A percentile compares a stretch with the other conserved stretches of the same genome.
Conservation (phyloP, 1,140 invertebrate genomes). For the Drosophila busckii region DNA sequence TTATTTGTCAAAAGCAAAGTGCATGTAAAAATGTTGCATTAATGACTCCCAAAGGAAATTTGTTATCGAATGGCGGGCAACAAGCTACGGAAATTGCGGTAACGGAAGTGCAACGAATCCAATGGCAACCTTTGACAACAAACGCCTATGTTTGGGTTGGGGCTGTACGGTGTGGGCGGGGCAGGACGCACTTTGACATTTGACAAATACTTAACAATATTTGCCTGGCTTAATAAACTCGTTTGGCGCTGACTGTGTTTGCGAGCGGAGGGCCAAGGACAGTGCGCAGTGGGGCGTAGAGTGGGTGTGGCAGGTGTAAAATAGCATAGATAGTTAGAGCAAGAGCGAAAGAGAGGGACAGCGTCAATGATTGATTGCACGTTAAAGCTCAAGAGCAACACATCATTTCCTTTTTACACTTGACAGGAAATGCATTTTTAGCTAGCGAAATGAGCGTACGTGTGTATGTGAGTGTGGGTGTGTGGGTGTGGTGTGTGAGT, state of each 20-base stretch:
- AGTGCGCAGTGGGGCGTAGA: slow-evolving; percentile 8
- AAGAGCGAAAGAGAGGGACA: no score
- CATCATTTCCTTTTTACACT: slow-evolving; percentile 75
- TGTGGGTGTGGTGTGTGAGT: no score
- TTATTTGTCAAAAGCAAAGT: background rate
- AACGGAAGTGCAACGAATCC: slow-evolving; percentile 31
- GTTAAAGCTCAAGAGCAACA: slow-evolving; percentile 66
- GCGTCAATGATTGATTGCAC: slow-evolving; percentile 70
- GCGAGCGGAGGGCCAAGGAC: background rate
- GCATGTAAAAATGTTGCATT: background rate
- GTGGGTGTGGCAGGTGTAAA: no score
- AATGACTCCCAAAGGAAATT: slow-evolving; percentile 10
- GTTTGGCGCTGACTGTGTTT: slow-evolving; percentile 69
- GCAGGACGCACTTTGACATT: slow-evolving; percentile 45
- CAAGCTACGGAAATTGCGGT: slow-evolving; percentile 30
- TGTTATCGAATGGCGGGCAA: background rate
- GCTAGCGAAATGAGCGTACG: slow-evolving; percentile 65
- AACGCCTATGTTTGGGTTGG: no score
- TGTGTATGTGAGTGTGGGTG: slow-evolving; percentile 17
- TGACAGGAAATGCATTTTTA: slow-evolving; percentile 75
- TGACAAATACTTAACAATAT: slow-evolving; percentile 74
- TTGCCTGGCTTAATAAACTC: slow-evolving; percentile 71
- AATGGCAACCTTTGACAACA: slow-evolving; percentile 10
- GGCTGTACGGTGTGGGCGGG: background rate
- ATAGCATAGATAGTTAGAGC: slow-evolving; percentile 25